A percentile compares a stretch with the other conserved stretches of the same genome.
Conservation (phyloP, 2,888 invertebrate species). For the Altica lythri region DNA sequence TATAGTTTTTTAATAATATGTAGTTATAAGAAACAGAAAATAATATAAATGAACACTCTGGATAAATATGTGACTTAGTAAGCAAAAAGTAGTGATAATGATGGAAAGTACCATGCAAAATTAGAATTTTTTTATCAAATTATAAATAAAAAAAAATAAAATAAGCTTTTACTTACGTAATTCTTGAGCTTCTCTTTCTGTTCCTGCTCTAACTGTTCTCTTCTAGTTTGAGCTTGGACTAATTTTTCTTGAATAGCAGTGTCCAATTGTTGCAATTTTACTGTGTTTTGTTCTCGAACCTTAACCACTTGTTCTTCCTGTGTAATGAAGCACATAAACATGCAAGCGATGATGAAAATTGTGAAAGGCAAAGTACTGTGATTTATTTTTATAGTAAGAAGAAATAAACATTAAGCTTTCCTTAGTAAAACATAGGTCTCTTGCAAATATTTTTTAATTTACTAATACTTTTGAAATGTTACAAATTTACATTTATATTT, state of each 20-base stretch:
- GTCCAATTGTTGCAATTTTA: conserved; percentile 71
- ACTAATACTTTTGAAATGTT: neutral
- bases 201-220: conserved; percentile 75
- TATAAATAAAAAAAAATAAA: too few relatives aligned
- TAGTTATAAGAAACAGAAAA: too few relatives aligned
- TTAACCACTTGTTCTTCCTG: conserved; percentile 78
- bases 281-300: conserved; percentile 70
- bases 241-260: conserved; percentile 71
- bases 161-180: conserved; percentile 66
- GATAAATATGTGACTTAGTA: too few relatives aligned
- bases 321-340: conserved; percentile 46
- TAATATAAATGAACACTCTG: too few relatives aligned
- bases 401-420: neutral
- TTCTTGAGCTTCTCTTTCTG: conserved; percentile 78
- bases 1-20: too few relatives aligned
- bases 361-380: conserved; percentile 28
- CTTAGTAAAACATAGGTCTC: too few relatives aligned
- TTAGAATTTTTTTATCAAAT: neutral
- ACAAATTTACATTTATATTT: too few relatives aligned
- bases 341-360: conserved; percentile 44
- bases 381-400: conserved; percentile 26
- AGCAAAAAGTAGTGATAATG: too few relatives aligned
- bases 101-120: neutral
- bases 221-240: conserved; percentile 71
- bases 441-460: neutral